A percentile compares a stretch with the other conserved stretches of the same genome.
Evolutionary conservation across 2,113 vertebrate species (phyloP).

Genomic region (Camelus bactrianus): DNA sequence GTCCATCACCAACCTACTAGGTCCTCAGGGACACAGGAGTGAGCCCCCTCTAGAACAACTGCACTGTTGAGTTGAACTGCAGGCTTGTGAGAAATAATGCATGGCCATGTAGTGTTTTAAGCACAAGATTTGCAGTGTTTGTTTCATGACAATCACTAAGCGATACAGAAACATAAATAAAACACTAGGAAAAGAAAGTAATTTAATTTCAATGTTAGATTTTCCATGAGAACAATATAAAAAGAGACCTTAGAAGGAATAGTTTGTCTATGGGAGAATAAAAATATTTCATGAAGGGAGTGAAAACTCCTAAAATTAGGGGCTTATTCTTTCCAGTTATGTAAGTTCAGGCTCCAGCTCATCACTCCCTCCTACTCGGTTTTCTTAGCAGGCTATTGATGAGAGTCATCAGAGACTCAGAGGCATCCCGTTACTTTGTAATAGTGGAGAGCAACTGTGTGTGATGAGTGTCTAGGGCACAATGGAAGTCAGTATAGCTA

Average conservation of each 20-base stretch:
- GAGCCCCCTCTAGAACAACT: neutral
- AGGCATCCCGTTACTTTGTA: constrained; percentile 72
- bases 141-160: neutral
- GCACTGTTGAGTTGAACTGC: neutral
- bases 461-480: constrained; percentile 79
- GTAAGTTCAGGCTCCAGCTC: constrained; percentile 40
- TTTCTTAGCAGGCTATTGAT: constrained; percentile 68
- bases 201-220: neutral
- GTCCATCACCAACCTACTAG: neutral
- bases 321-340: constrained; percentile 45
- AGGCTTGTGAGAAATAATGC: neutral
- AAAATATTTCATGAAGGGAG: constrained; percentile 29
- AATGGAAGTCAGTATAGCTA: constrained; percentile 77
- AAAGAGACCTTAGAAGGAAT: neutral
- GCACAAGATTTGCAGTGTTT: neutral
- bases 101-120: neutral
- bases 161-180: neutral
- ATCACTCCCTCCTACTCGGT: neutral
- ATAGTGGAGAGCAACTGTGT: constrained; percentile 41
- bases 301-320: neutral
- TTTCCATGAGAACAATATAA: constrained; percentile 25
- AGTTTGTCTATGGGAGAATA: neutral
- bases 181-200: neutral
- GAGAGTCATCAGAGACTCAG: constrained; percentile 53
- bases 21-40: too few relatives aligned